These are phyloP conservation scores for Danionella dracula DNA, from an alignment of 2,797 vertebrate genomes.

Conservation along the genomic window DNA sequence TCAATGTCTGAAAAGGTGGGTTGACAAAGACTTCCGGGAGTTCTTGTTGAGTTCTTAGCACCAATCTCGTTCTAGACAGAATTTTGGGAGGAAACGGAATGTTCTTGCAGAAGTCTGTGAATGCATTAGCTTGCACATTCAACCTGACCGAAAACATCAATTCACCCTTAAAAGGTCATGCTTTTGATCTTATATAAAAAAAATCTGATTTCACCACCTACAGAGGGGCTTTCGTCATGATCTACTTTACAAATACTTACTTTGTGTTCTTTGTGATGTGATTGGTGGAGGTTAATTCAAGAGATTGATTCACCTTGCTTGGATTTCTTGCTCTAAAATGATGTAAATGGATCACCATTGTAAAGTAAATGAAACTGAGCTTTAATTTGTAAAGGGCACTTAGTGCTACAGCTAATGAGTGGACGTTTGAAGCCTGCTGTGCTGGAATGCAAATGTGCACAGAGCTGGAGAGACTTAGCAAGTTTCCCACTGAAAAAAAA, in stretches of 20 bases:
- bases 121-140: slow-evolving; percentile 2
- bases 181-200: slow-evolving; percentile 38
- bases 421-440: slow-evolving; percentile 60
- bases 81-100: slow-evolving; percentile 33
- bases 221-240: slow-evolving; percentile 38
- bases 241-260: slow-evolving; percentile 33
- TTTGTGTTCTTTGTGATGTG: slow-evolving; percentile 21
- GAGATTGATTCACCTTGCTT: slow-evolving; percentile 36
- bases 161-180: neutral
- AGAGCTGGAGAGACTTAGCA: slow-evolving; percentile 46
- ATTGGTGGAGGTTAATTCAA: slow-evolving; percentile 16
- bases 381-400: slow-evolving; percentile 66
- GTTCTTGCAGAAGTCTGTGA: slow-evolving; percentile 23
- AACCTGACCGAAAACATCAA: slow-evolving; percentile 7
- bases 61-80: slow-evolving; percentile 31
- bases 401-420: slow-evolving; percentile 62
- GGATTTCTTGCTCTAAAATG: slow-evolving; percentile 44
- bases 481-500: slow-evolving; percentile 45
- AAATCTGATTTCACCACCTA: slow-evolving; percentile 12
- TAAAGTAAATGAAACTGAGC: slow-evolving; percentile 33
- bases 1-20: neutral
- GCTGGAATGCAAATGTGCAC: slow-evolving; percentile 61
- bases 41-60: neutral
- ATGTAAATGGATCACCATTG: slow-evolving; percentile 14
- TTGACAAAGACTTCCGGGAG: slow-evolving; percentile 8